Base-by-base conservation (phyloP, 1,140 invertebrate species). In the Euura saliciscinereae region DNA sequence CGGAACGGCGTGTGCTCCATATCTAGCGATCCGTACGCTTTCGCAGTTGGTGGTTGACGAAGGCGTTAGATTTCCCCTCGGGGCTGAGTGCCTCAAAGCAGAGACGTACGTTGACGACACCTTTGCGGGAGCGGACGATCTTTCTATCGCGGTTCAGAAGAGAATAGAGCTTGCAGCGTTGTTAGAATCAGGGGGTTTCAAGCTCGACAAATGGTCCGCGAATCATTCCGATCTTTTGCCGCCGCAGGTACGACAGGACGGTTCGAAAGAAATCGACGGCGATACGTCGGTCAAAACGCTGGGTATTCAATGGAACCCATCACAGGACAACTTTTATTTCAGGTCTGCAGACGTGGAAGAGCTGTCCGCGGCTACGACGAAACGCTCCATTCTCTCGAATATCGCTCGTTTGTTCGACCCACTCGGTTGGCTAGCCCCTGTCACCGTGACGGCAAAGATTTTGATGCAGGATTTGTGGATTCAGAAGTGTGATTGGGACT, bases 401-500 rank as follows among this genome's bases (percentile, higher is more conserved):
- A 46, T 72, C 0, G 69, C 76, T 4, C 73, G 79, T 75, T 45
- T 83, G 3, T 85, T 75, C 66, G 84, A 86, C 67, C 80, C 81
- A 0, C 71, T 83, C n/a, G 86, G 85, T 43, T 79, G 81, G 65
- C 43, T 87, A 6, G 72, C 80, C 28, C 86, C 86, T 6, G 65
- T 85, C 5, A 80, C 79, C 7, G 77, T 88, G 7, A 70, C 45
- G 13, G 76, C 77, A 13, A 88, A 88, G 74, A 75, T 86, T 11
- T 43, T 67, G 8, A 45, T 72, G 6, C 71, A 72, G 59, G 71
- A 72, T n/a, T 51, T 66, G 2, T 72, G 66, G 71, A 11, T 46
- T 13, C 28, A 45, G 3, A 66, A 66, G 13, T 8, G 66, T 3
- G 44, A 11, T 0, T 68, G 64, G 64, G 64, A 72, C 68, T 65